Percentiles rank a stretch among this genome's conserved stretches.
Evolutionary conservation across 1,140 invertebrate species (phyloP).

Genomic region (Drosophila lacertosa): DNA sequence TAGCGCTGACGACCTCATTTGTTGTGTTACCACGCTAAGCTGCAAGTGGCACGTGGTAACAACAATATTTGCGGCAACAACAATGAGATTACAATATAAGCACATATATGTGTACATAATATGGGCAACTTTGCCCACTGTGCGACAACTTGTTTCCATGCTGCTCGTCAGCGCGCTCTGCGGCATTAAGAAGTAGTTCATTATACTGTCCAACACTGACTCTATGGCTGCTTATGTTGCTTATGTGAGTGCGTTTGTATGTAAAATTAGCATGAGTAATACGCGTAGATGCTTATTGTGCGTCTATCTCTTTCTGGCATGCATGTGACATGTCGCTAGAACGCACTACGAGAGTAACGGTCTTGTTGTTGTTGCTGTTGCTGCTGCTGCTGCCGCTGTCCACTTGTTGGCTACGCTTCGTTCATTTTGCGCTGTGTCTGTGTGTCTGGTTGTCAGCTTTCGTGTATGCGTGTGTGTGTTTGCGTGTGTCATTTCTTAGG

Average conservation of each 20-base stretch:
- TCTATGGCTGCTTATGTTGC: background rate
- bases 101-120: background rate
- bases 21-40: constrained; percentile 41
- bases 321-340: constrained; percentile 50
- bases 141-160: constrained; percentile 58
- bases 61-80: constrained; percentile 8
- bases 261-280: constrained; percentile 81
- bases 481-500: constrained; percentile 63
- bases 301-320: constrained; percentile 27
- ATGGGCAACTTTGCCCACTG: constrained; percentile 39
- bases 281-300: constrained; percentile 46
- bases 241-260: constrained; percentile 23
- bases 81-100: constrained; percentile 6
- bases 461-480: constrained; percentile 25
- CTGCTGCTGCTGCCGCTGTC: constrained; percentile 29
- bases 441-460: background rate
- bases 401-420: constrained; percentile 30
- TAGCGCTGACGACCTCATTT: constrained; percentile 38
- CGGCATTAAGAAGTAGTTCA: constrained; percentile 74
- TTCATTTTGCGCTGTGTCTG: constrained; percentile 43
- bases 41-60: constrained; percentile 61
- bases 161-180: constrained; percentile 1
- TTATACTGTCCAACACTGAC: constrained; percentile 57
- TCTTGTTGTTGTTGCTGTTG: constrained; percentile 14
- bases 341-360: constrained; percentile 61